Evolutionary conservation across 2,888 invertebrate genomes (phyloP).

Genomic region (Zeuzera pyrina): DNA sequence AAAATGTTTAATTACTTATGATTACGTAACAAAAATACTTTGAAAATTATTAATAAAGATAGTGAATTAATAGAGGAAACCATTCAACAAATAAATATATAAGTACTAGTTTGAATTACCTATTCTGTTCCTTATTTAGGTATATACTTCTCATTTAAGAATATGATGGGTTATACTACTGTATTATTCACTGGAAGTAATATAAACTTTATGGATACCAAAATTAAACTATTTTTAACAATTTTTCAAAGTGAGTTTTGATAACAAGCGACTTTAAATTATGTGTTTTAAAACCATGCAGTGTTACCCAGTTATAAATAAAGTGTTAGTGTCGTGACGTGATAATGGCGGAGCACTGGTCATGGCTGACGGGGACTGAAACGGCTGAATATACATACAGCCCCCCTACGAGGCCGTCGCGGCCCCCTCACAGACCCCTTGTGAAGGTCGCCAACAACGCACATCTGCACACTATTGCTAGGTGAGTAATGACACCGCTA

Average conservation of each 20-base stretch:
- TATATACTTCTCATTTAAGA: too few relatives aligned
- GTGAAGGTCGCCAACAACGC: conserved; percentile 63
- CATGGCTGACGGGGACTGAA: conserved; percentile 54
- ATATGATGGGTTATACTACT: too few relatives aligned
- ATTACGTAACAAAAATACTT: too few relatives aligned
- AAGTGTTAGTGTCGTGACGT: not conserved
- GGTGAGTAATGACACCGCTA: conserved; percentile 35
- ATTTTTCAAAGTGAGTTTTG: not conserved
- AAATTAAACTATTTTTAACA: not conserved
- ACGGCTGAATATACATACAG: conserved; percentile 61
- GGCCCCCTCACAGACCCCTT: conserved; percentile 59
- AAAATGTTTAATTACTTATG: too few relatives aligned
- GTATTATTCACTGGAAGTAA: too few relatives aligned
- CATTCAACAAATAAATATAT: too few relatives aligned
- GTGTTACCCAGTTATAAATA: too few relatives aligned
- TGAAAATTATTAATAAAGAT: too few relatives aligned
- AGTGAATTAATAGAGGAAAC: too few relatives aligned
- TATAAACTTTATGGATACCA: not conserved
- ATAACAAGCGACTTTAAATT: not conserved
- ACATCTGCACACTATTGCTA: conserved; percentile 56
- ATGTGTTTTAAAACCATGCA: not conserved
- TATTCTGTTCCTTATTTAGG: too few relatives aligned
- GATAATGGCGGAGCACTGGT: conserved; percentile 60
- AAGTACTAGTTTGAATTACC: too few relatives aligned
- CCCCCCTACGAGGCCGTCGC: conserved; percentile 53